phyloP scores from a whole-genome alignment of 2,797 vertebrate species.

The Rhynchonycteris naso region DNA sequence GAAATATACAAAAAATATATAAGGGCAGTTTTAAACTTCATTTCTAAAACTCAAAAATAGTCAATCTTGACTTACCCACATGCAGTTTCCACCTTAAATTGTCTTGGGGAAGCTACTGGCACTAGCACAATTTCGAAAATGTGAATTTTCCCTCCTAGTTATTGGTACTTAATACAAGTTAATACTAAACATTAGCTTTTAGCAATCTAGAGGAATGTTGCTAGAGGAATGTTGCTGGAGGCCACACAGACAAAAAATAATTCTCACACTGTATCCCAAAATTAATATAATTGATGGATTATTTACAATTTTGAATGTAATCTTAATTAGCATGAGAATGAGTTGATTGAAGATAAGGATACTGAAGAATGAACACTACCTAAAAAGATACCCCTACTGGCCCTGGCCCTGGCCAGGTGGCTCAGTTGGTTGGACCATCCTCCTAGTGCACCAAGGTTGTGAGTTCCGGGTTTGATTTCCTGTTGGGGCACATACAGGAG shows the following conservation, averaged over 20 bases:
- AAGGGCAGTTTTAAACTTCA: background rate
- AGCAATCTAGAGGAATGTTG: background rate
- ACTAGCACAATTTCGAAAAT: background rate
- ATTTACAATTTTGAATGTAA: background rate
- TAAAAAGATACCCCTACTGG: background rate
- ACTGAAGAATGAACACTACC: background rate
- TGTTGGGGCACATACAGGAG: too few species aligned
- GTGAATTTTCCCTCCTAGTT: background rate
- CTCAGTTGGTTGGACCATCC: too few species aligned
- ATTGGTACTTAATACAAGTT: background rate
- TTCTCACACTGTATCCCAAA: background rate
- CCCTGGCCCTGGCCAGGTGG: too few species aligned
- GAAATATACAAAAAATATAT: background rate
- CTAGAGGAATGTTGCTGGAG: background rate
- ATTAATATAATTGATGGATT: background rate
- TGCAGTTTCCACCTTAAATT: background rate
- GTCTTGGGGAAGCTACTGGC: background rate
- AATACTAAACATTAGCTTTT: background rate
- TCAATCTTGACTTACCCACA: background rate
- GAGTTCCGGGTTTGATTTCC: too few species aligned
- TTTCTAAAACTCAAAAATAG: slow-evolving; percentile 6
- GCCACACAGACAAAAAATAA: background rate
- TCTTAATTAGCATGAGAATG: background rate
- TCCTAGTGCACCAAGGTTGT: too few species aligned
- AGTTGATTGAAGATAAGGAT: background rate